phyloP scores from a whole-genome alignment of 2,113 vertebrate genomes.

The Mastomys natalensis region DNA sequence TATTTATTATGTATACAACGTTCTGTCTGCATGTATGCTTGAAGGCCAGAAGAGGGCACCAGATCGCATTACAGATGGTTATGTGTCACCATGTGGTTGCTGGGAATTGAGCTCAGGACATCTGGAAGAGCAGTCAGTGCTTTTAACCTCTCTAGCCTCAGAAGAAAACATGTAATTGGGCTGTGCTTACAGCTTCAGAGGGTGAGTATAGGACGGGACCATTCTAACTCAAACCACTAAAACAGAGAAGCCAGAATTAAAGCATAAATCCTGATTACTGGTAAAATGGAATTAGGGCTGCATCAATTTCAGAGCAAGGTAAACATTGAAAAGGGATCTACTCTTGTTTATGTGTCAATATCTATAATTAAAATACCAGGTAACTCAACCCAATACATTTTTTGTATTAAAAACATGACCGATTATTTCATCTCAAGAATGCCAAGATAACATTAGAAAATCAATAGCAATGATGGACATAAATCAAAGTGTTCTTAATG shows the following conservation, averaged over 20 bases:
- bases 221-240: neutral
- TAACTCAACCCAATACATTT: neutral
- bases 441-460: neutral
- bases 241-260: neutral
- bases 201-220: neutral
- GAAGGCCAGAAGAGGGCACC: too few relatives aligned
- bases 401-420: neutral
- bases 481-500: neutral
- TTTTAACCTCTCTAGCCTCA: too few relatives aligned
- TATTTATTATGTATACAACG: too few relatives aligned
- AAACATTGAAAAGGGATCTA: neutral
- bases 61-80: too few relatives aligned
- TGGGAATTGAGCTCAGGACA: too few relatives aligned
- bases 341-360: conserved; percentile 7
- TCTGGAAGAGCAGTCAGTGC: too few relatives aligned
- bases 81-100: too few relatives aligned
- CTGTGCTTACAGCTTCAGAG: neutral
- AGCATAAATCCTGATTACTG: neutral
- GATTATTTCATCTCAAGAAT: neutral
- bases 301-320: neutral
- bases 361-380: neutral
- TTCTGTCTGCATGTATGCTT: too few relatives aligned
- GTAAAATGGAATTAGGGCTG: neutral
- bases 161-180: neutral
- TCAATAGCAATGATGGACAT: neutral